Evolutionary conservation across 2,113 vertebrate species (phyloP).

Genomic region (Dasyurus viverrinus): DNA sequence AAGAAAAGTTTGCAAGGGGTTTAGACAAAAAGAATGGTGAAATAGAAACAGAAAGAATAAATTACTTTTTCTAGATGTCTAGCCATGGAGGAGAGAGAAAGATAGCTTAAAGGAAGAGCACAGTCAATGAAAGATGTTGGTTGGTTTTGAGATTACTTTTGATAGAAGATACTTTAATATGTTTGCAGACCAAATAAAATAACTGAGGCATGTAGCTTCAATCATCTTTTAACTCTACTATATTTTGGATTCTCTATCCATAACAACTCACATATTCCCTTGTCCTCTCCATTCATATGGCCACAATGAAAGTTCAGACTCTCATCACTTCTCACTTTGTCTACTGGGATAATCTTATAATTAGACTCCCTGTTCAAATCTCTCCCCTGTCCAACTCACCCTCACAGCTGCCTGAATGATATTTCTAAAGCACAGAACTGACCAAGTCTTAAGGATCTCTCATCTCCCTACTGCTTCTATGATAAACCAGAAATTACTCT

Average conservation of each 20-base stretch:
- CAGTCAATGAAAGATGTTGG: no score
- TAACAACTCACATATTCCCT: background rate
- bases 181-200: no score
- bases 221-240: background rate
- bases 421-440: background rate
- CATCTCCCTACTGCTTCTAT: background rate
- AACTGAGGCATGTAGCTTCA: no score
- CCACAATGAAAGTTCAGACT: background rate
- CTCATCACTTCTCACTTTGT: background rate
- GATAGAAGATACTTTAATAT: no score
- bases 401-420: background rate
- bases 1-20: no score
- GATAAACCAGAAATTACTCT: background rate
- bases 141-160: no score
- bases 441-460: background rate
- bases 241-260: background rate
- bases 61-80: no score
- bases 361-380: background rate
- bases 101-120: no score
- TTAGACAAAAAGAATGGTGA: no score
- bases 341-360: background rate
- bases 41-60: no score
- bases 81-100: no score
- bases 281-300: background rate
- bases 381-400: background rate